Evolutionary conservation across 1,140 invertebrate species (phyloP).

Genomic region (Telenomus remus): DNA sequence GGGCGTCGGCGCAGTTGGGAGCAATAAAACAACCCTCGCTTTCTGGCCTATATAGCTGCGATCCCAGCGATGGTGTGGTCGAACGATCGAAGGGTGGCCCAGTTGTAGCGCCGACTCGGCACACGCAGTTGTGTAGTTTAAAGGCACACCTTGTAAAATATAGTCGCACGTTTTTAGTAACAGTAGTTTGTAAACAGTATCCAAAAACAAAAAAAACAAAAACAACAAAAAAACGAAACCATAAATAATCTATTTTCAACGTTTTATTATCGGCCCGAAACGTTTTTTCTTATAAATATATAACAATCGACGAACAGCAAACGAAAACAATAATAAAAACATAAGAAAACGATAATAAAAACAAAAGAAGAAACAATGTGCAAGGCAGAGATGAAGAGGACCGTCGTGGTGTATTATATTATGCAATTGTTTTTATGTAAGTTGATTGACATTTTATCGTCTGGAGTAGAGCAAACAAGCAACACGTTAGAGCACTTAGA

Average conservation of each 20-base stretch:
- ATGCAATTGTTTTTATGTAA: conserved; percentile 74
- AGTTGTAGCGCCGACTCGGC: conserved; percentile 75
- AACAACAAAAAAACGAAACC: too few relatives aligned
- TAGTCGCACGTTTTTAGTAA: conserved; percentile 72
- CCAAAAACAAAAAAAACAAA: too few relatives aligned
- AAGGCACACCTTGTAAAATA: conserved; percentile 74
- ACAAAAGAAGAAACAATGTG: conserved; percentile 59
- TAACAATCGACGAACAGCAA: not conserved
- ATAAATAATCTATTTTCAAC: conserved; percentile 45
- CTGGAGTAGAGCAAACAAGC: conserved; percentile 41
- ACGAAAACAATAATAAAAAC: conserved; percentile 26
- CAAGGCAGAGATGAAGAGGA: conserved; percentile 68
- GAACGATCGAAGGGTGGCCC: conserved; percentile 71
- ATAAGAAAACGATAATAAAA: conserved; percentile 34
- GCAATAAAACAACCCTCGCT: conserved; percentile 57
- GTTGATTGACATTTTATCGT: conserved; percentile 47
- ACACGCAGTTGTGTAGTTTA: conserved; percentile 74
- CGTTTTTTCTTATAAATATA: conserved; percentile 13
- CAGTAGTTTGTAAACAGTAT: conserved; percentile 53
- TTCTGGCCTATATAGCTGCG: conserved; percentile 54
- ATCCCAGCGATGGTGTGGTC: conserved; percentile 60
- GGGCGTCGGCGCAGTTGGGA: conserved; percentile 40
- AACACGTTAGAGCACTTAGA: conserved; percentile 44
- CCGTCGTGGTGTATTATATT: conserved; percentile 71
- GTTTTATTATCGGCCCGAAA: conserved; percentile 50